phyloP scores from a whole-genome alignment of 2,797 vertebrate genomes.

The Lycodopsis pacificus region DNA sequence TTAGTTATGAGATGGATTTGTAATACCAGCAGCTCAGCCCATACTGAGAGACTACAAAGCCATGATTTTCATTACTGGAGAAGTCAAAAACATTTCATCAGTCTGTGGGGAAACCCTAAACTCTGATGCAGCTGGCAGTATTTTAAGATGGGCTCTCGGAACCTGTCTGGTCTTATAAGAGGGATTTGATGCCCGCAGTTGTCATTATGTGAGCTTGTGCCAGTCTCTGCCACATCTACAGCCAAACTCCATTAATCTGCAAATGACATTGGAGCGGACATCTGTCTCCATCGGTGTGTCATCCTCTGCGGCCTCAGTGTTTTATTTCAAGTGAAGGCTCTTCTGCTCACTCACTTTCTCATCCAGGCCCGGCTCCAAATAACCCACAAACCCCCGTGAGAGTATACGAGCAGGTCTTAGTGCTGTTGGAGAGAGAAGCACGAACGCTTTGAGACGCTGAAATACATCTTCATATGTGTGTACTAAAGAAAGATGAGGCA shows the following conservation, averaged over 20 bases:
- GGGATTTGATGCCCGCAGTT: slow-evolving; percentile 55
- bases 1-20: slow-evolving; percentile 25
- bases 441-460: background rate
- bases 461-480: background rate
- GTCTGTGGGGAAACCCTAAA: slow-evolving; percentile 51
- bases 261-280: slow-evolving; percentile 66
- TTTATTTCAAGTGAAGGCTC: slow-evolving; percentile 57
- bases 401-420: background rate
- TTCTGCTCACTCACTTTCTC: slow-evolving; percentile 30
- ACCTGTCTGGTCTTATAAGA: slow-evolving; percentile 47
- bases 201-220: slow-evolving; percentile 45
- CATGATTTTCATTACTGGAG: slow-evolving; percentile 21
- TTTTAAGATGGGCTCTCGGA: slow-evolving; percentile 49
- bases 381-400: slow-evolving; percentile 30
- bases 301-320: slow-evolving; percentile 54
- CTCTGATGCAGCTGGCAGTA: slow-evolving; percentile 47
- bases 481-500: background rate
- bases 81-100: slow-evolving; percentile 46
- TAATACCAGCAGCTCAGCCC: slow-evolving; percentile 21
- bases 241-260: slow-evolving; percentile 71
- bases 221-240: slow-evolving; percentile 60
- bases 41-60: slow-evolving; percentile 22
- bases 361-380: slow-evolving; percentile 31
- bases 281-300: slow-evolving; percentile 68
- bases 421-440: slow-evolving; percentile 1